These are phyloP conservation scores for Galeopterus variegatus DNA, from an alignment of 2,113 vertebrate species.

Conservation along the genomic window DNA sequence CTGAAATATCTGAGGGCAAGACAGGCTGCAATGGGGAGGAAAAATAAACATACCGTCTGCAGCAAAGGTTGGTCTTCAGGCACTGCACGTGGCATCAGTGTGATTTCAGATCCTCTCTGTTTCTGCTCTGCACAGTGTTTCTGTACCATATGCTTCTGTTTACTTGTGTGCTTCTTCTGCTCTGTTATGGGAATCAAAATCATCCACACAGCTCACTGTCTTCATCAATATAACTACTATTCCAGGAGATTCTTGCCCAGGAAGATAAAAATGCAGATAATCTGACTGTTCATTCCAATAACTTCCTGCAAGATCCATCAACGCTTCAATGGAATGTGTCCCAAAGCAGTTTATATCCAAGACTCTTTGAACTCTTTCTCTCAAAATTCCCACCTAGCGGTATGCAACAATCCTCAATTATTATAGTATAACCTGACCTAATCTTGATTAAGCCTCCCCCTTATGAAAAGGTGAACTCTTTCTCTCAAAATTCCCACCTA, in stretches of 20 bases:
- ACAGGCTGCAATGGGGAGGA: neutral
- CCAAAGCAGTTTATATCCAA: neutral
- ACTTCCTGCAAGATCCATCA: neutral
- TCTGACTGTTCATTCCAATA: neutral
- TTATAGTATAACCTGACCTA: neutral
- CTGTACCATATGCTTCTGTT: neutral
- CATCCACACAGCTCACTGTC: neutral
- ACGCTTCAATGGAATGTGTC: neutral
- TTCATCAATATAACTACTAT: neutral
- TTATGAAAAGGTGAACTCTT: neutral
- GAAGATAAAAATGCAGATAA: neutral
- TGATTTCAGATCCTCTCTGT: neutral
- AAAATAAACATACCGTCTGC: neutral
- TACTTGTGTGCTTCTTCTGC: neutral
- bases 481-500: neutral
- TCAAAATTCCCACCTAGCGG: neutral
- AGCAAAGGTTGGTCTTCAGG: neutral
- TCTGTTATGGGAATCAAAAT: neutral
- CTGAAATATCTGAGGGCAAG: neutral
- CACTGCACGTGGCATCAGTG: neutral
- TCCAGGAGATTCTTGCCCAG: neutral
- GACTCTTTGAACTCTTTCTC: neutral
- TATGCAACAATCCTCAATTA: neutral
- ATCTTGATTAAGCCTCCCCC: neutral
- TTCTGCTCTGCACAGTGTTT: neutral